phyloP scores from a whole-genome alignment of 2,888 invertebrate genomes.

The Aplocera efformata region DNA sequence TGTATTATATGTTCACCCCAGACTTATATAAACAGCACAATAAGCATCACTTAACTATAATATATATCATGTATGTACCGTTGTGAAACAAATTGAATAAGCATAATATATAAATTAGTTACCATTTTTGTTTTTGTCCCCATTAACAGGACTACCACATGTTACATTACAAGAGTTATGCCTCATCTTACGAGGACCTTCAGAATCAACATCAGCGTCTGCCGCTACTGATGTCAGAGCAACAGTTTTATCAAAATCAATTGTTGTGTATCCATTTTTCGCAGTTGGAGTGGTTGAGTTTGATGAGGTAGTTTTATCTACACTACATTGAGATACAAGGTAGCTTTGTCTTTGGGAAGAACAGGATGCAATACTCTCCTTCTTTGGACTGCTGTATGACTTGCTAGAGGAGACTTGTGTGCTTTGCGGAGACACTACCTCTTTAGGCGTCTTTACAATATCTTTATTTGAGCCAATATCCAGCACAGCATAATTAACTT shows the following conservation, averaged over 20 bases:
- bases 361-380: conserved; percentile 53
- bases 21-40: too few species aligned
- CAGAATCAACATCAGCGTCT: conserved; percentile 83
- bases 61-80: too few species aligned
- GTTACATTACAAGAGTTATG: conserved; percentile 87
- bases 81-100: too few species aligned
- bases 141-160: conserved; percentile 64
- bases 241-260: conserved; percentile 96
- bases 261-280: conserved; percentile 89
- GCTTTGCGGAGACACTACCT: conserved; percentile 54
- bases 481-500: conserved; percentile 88
- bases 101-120: background rate
- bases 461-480: conserved; percentile 84
- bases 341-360: conserved; percentile 51
- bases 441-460: conserved; percentile 39
- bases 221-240: conserved; percentile 91
- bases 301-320: conserved; percentile 44
- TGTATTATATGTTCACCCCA: too few species aligned
- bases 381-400: conserved; percentile 53
- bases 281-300: conserved; percentile 80
- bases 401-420: too few species aligned
- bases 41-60: too few species aligned
- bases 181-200: conserved; percentile 88
- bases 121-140: conserved; percentile 44
- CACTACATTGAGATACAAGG: conserved; percentile 57